Percentiles rank a stretch among this genome's conserved stretches.
Evolutionary conservation across 2,888 invertebrate genomes (phyloP).

Genomic region (Protula sp.): DNA sequence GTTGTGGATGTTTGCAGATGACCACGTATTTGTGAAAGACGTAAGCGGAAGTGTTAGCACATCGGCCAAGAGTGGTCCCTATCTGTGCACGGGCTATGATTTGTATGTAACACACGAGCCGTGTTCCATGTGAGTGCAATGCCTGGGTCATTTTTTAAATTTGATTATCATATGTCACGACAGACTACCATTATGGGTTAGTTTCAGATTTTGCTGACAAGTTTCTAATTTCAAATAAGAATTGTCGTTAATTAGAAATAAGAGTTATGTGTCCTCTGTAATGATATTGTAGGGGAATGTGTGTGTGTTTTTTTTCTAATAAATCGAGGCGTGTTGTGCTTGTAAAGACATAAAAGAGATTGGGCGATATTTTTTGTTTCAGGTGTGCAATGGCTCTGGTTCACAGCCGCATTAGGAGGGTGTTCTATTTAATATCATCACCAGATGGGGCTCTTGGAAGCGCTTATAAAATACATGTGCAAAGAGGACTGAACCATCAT

Average conservation of each 20-base stretch:
- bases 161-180: not conserved
- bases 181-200: not conserved
- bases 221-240: not conserved
- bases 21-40: too few relatives aligned
- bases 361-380: conserved; percentile 20
- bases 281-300: too few relatives aligned
- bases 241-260: not conserved
- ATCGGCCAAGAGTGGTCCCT: conserved; percentile 34
- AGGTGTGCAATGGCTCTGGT: conserved; percentile 87
- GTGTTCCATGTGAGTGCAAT: conserved; percentile 69
- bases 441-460: conserved; percentile 68
- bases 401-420: conserved; percentile 77
- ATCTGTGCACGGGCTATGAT: conserved; percentile 68
- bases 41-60: too few relatives aligned
- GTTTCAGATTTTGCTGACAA: not conserved
- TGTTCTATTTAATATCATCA: conserved; percentile 67
- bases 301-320: too few relatives aligned
- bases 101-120: conserved; percentile 79
- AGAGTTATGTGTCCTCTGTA: too few relatives aligned
- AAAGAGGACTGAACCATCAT: conserved; percentile 80
- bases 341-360: too few relatives aligned
- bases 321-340: too few relatives aligned
- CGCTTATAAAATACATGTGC: conserved; percentile 69
- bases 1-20: too few relatives aligned
- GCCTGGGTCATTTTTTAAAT: not conserved